Conservation (phyloP, 2,888 invertebrate genomes). For the Pyrrhia umbra region DNA sequence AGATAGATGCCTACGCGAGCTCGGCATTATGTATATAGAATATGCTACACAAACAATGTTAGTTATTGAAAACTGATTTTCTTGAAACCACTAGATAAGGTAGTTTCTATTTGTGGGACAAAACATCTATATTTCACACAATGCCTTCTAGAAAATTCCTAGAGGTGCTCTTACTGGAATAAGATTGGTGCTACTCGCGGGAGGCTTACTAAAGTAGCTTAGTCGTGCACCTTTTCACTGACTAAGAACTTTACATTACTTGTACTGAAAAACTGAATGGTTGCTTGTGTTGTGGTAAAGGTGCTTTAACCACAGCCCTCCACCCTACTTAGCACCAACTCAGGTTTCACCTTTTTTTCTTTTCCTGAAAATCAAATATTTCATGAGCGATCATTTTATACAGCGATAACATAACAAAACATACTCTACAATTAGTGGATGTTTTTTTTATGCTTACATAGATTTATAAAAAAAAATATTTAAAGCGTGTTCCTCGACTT, state of each 20-base stretch:
- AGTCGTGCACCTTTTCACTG: background rate
- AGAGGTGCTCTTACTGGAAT: background rate
- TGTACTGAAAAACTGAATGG: background rate
- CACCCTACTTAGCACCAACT: background rate
- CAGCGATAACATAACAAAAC: too few species aligned
- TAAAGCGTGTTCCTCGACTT: too few species aligned
- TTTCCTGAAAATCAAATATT: too few species aligned
- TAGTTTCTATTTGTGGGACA: background rate
- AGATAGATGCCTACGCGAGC: too few species aligned
- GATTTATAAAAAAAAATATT: too few species aligned
- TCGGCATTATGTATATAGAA: background rate
- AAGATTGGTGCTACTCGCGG: background rate
- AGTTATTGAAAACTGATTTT: background rate
- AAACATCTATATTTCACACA: background rate
- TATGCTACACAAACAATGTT: background rate
- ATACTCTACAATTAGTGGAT: too few species aligned
- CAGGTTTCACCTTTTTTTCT: too few species aligned
- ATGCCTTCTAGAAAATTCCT: background rate
- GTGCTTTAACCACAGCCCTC: too few species aligned
- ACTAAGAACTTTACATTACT: background rate
- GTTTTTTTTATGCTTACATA: too few species aligned
- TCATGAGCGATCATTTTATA: too few species aligned
- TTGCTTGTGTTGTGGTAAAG: background rate
- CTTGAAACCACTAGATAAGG: background rate
- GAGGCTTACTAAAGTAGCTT: background rate